Percentiles rank a stretch among this genome's conserved stretches.
Conservation (phyloP, 2,888 invertebrate genomes). For the Calliphora vomitoria region DNA sequence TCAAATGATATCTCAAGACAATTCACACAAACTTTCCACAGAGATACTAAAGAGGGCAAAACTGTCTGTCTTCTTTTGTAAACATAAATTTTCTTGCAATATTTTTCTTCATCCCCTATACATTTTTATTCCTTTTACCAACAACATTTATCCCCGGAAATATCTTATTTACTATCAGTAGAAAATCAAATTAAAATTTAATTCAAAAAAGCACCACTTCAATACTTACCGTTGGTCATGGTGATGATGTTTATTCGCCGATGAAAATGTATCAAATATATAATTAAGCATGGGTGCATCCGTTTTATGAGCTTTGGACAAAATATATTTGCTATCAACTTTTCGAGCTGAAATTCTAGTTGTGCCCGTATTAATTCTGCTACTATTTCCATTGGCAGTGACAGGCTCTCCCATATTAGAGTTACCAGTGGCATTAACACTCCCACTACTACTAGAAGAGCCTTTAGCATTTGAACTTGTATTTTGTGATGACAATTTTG, state of each 20-base stretch:
- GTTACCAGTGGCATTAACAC: slow-evolving; percentile 40
- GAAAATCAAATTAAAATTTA: background rate
- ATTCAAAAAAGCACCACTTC: background rate
- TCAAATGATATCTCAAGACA: too few species aligned
- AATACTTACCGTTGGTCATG: slow-evolving; percentile 87
- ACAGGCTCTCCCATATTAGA: slow-evolving; percentile 10
- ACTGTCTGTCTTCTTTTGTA: too few species aligned
- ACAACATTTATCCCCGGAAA: background rate
- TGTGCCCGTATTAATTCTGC: slow-evolving; percentile 63
- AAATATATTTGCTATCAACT: slow-evolving; percentile 82
- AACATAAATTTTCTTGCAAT: too few species aligned
- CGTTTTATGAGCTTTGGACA: slow-evolving; percentile 86
- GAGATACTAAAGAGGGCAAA: too few species aligned
- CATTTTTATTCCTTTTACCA: background rate
- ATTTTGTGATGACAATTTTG: slow-evolving; percentile 55
- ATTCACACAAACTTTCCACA: too few species aligned
- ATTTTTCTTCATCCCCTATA: too few species aligned
- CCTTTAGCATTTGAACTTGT: slow-evolving; percentile 64
- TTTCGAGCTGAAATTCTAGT: slow-evolving; percentile 77
- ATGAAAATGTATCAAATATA: slow-evolving; percentile 89
- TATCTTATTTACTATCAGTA: background rate
- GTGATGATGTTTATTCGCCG: slow-evolving; percentile 90
- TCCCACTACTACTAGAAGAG: slow-evolving; percentile 35
- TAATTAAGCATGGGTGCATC: slow-evolving; percentile 91
- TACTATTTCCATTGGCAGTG: slow-evolving; percentile 59